Evolutionary conservation across 2,888 invertebrate species (phyloP), one percentile per base, ranked within the genome.

Genomic region (Ligdia adustata): DNA sequence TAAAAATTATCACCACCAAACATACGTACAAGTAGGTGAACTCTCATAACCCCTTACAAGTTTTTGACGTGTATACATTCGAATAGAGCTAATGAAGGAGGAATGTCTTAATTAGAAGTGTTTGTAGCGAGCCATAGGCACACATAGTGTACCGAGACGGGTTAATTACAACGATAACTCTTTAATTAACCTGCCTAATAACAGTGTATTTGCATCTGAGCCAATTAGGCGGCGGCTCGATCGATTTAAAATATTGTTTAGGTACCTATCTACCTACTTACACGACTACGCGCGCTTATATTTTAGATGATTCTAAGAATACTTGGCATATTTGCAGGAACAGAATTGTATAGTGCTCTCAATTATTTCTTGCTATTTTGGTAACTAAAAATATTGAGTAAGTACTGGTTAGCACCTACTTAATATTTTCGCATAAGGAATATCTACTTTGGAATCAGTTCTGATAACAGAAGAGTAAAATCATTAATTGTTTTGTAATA

Each of bases 181-280:
- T 87, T 87, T 88, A 88, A 89, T 89, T 88, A 88, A 86, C 83
- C 84, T 83, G 81, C 83, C 83, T 89, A 86, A 88, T 89, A 86
- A 86, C 83, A 83, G 77, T 79, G 86, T 80, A 79, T 85, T 85
- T 85, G 84, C 87, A 85, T 85, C 82, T 69, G 65, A 78, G 73
- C 80, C 80, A 87, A 86, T 87, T 87, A 87, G 75, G 69, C 66
- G 63, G 57, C 64, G 56, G 60, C 67, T 62, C 64, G 73, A 79
- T 77, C 79, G 72, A 80, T 81, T 66, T 63, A 67, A 72, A 72
- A 72, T 75, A 72, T 66, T 62, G 37, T 33, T 39, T 34, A 63
- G 57, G 60, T 58, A 4, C 26, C 9, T 4, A 11, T 2, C 2
- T 11, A 9, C 12, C 6, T 13, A 63, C 58, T 62, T 58, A 60